phyloP scores from a whole-genome alignment of 2,113 vertebrate species.

The Corynorhinus townsendii region DNA sequence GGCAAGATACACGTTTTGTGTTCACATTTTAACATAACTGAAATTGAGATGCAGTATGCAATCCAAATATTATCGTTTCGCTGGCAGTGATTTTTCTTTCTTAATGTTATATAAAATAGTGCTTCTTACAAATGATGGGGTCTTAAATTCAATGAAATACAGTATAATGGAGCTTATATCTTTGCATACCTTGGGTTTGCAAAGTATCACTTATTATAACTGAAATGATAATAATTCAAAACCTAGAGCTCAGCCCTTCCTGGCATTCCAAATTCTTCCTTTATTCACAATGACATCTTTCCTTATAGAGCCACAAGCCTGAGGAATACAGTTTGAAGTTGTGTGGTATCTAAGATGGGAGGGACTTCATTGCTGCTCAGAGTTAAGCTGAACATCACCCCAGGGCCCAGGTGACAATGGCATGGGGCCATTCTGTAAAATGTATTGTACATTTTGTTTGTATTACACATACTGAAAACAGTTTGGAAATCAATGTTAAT shows the following conservation, averaged over 20 bases:
- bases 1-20: not conserved
- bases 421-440: not conserved
- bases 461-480: not conserved
- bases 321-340: not conserved
- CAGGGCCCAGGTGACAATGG: not conserved
- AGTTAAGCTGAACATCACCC: not conserved
- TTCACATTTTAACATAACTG: not conserved
- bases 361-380: not conserved
- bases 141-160: conserved; percentile 20
- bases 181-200: not conserved
- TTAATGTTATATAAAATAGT: conserved; percentile 21
- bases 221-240: not conserved
- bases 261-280: not conserved
- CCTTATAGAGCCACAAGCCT: not conserved
- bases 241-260: not conserved
- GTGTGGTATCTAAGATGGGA: not conserved
- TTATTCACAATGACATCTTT: not conserved
- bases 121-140: conserved; percentile 5
- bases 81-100: conserved; percentile 42
- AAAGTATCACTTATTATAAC: not conserved
- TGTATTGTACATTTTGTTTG: not conserved
- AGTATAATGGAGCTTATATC: conserved; percentile 5
- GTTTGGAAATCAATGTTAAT: conserved; percentile 22
- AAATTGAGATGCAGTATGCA: conserved; percentile 24
- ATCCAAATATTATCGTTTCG: conserved; percentile 2